Evolutionary conservation across 2,113 vertebrate genomes (phyloP).

Genomic region (Amphiprion percula): DNA sequence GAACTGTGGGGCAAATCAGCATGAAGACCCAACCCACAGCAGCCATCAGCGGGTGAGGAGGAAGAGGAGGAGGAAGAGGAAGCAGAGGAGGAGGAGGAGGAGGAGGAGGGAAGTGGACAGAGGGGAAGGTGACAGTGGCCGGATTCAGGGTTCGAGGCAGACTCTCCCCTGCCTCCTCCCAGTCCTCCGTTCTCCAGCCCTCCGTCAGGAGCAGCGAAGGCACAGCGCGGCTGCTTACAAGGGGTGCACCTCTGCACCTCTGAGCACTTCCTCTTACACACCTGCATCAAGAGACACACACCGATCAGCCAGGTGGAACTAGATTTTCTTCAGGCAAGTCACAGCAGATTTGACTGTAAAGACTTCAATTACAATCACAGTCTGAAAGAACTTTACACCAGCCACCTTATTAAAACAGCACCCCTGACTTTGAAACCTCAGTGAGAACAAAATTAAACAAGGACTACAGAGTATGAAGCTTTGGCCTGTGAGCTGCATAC

Average conservation of each 20-base stretch:
- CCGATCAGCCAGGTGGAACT: not conserved
- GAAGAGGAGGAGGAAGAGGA: constrained; percentile 77
- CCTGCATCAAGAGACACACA: constrained; percentile 64
- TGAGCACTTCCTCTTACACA: constrained; percentile 93
- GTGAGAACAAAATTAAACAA: not conserved
- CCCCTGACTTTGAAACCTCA: not conserved
- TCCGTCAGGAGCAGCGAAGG: constrained; percentile 82
- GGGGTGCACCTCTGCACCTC: constrained; percentile 89
- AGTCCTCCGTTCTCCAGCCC: constrained; percentile 75
- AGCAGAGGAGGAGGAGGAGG: constrained; percentile 67
- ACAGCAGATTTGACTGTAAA: not conserved
- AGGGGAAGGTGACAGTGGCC: constrained; percentile 82
- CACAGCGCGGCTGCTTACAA: constrained; percentile 92
- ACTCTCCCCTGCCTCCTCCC: constrained; percentile 71
- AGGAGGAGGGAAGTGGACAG: constrained; percentile 83
- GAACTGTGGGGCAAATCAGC: constrained; percentile 75
- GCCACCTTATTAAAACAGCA: not conserved
- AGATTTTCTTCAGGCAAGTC: not conserved
- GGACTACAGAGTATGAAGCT: not conserved
- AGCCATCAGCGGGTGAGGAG: constrained; percentile 79
- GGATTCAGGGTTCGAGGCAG: constrained; percentile 73
- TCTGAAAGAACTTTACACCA: not conserved
- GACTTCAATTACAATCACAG: not conserved
- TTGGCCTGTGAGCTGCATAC: not conserved
- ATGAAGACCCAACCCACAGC: constrained; percentile 74